Evolutionary conservation across 2,888 invertebrate species (phyloP), one percentile per base, ranked within the genome.

Genomic region (Drosophila bunnanda): DNA sequence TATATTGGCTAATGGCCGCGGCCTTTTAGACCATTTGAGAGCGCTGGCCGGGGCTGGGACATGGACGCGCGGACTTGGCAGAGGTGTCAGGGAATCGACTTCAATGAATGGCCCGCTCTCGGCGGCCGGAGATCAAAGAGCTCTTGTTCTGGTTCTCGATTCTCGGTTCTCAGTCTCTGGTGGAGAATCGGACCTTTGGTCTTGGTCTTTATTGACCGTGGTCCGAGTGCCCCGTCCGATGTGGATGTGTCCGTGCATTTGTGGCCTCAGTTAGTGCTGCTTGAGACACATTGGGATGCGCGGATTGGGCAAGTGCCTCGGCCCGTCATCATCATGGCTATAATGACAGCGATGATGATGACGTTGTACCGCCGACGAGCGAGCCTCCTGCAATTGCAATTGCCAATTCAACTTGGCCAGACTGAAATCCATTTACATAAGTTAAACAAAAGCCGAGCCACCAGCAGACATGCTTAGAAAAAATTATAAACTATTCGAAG

Each of bases 1-100:
- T 89, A 84, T 89, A 85, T 86, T 86, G 89, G 86, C 89, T 86
- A 86, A 89, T 89, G 89, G 86, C 86, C 69, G 83, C 83, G 86
- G 88, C 86, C 85, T 86, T 65, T 60, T 60, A 60, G 59, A 57
- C 59, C 57, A 22, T 60, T 60, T 80, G 82, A 82, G 79, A 71
- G 78, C 73, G 25, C 12, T 25, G 73, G 62, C 74, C 43, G 46
- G 62, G 59, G 7, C 62, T 39, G 13, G 34, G 46, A 46, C 20
- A 36, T 41, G 48, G 57, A 44, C 12, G 32, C 15, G 50, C 32
- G 50, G 50, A 52, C 50, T 5, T 22, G 70, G 54, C 34, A 4
- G 64, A 66, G 74, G 60, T 67, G 67, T 67, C 68, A 67, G 68
- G 69, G 67, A 67, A 67, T 68, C 68, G 54, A 77, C 68, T 79